Conservation (phyloP, 1,140 invertebrate species). For the Aphaenogaster rudis region DNA sequence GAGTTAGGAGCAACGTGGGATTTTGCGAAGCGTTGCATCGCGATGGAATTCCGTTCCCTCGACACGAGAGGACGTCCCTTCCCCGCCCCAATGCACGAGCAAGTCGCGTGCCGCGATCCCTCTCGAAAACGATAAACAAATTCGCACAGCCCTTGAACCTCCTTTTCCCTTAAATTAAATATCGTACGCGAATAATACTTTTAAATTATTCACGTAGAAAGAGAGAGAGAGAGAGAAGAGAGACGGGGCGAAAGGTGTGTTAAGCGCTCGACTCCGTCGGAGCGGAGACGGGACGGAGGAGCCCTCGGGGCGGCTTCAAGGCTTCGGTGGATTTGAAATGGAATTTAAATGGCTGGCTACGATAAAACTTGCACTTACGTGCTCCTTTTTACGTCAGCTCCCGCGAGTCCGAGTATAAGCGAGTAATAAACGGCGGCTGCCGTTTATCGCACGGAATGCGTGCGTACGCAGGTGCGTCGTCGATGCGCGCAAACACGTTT, state of each 20-base stretch:
- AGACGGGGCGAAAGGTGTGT: not conserved
- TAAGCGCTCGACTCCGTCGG: not conserved
- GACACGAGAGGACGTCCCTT: not conserved
- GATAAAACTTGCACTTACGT: constrained; percentile 20
- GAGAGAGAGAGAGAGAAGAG: too few species aligned
- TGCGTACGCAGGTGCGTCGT: constrained; percentile 48
- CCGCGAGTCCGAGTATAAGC: constrained; percentile 21
- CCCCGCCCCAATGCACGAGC: not conserved
- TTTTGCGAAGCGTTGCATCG: constrained; percentile 36
- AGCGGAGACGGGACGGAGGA: not conserved
- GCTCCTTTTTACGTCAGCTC: constrained; percentile 33
- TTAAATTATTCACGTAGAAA: constrained; percentile 2
- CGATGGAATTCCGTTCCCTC: constrained; percentile 50
- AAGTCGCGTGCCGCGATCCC: constrained; percentile 7
- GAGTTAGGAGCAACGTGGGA: constrained; percentile 58
- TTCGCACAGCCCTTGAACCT: not conserved
- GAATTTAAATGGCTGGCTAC: constrained; percentile 38
- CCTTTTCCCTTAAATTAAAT: not conserved
- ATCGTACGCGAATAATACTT: not conserved
- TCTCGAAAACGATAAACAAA: not conserved
- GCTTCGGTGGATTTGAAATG: constrained; percentile 50
- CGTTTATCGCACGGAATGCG: constrained; percentile 47
- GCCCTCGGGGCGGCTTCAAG: constrained; percentile 27
- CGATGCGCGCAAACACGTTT: constrained; percentile 51
- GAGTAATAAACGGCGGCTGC: constrained; percentile 23